Evolutionary conservation across 2,888 invertebrate species (phyloP).

Genomic region (Parascotia fuliginaria): DNA sequence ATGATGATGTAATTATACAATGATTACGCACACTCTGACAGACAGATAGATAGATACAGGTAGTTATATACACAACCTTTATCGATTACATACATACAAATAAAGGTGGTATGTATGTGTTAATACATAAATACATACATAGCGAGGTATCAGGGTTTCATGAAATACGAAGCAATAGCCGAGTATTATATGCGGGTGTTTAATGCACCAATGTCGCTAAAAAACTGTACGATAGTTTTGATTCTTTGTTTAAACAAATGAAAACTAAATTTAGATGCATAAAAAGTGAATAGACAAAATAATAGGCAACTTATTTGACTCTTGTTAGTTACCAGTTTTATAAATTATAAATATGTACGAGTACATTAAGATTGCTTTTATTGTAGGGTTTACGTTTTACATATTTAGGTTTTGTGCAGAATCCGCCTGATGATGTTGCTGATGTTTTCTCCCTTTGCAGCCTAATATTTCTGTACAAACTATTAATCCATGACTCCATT

Average conservation of each 20-base stretch:
- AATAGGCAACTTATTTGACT: too few relatives aligned
- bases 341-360: too few relatives aligned
- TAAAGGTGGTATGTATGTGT: slow-evolving; percentile 32
- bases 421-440: too few relatives aligned
- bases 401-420: too few relatives aligned
- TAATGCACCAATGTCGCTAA: slow-evolving; percentile 35
- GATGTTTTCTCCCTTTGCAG: too few relatives aligned
- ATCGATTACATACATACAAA: slow-evolving; percentile 37
- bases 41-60: slow-evolving; percentile 14
- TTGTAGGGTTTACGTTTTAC: too few relatives aligned
- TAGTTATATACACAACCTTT: slow-evolving; percentile 9
- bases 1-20: slow-evolving; percentile 66
- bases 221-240: slow-evolving; percentile 26
- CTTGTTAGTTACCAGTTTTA: too few relatives aligned
- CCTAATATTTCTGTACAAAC: too few relatives aligned
- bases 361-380: too few relatives aligned
- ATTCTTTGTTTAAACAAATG: slow-evolving; percentile 3
- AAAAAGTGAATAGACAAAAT: too few relatives aligned
- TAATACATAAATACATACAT: slow-evolving; percentile 32
- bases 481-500: too few relatives aligned
- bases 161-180: slow-evolving; percentile 37
- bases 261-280: background rate
- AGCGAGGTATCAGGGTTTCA: slow-evolving; percentile 41
- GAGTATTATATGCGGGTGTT: slow-evolving; percentile 40
- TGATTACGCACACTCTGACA: slow-evolving; percentile 46